These are phyloP conservation scores for Hippopotamyrus pictus DNA, from an alignment of 2,797 vertebrate species.

Conservation along the genomic window DNA sequence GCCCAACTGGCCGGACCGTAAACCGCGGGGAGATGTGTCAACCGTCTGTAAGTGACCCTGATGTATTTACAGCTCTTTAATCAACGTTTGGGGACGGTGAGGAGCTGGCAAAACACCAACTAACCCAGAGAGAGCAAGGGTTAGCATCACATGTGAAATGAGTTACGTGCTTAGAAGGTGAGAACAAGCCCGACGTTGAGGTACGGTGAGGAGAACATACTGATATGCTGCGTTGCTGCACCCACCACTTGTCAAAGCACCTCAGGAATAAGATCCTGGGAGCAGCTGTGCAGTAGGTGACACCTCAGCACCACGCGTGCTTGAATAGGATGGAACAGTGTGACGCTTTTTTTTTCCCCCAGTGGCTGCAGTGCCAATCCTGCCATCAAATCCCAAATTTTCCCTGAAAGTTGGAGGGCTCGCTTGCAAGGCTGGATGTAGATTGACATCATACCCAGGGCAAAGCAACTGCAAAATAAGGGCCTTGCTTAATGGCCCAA, in stretches of 20 bases:
- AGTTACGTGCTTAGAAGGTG: not conserved
- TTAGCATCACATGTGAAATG: not conserved
- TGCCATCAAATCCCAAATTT: no score
- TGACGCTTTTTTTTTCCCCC: no score
- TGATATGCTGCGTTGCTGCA: not conserved
- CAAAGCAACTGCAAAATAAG: no score
- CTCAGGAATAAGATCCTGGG: no score
- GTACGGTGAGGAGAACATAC: not conserved
- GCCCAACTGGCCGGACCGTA: conserved; percentile 12
- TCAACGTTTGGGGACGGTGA: not conserved
- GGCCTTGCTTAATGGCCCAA: not conserved
- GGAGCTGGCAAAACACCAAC: not conserved
- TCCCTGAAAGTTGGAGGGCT: no score
- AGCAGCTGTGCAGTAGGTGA: no score
- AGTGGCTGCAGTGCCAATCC: no score
- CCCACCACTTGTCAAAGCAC: no score
- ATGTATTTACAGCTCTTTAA: not conserved
- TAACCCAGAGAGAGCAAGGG: not conserved
- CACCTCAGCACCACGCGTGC: no score
- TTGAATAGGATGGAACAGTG: no score
- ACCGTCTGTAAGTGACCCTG: conserved; percentile 29
- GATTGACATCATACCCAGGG: no score
- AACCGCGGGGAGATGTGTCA: conserved; percentile 10
- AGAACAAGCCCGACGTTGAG: not conserved
- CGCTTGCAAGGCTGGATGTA: no score